Conservation (phyloP, 2,888 invertebrate species). For the Drosophila demipolita region DNA sequence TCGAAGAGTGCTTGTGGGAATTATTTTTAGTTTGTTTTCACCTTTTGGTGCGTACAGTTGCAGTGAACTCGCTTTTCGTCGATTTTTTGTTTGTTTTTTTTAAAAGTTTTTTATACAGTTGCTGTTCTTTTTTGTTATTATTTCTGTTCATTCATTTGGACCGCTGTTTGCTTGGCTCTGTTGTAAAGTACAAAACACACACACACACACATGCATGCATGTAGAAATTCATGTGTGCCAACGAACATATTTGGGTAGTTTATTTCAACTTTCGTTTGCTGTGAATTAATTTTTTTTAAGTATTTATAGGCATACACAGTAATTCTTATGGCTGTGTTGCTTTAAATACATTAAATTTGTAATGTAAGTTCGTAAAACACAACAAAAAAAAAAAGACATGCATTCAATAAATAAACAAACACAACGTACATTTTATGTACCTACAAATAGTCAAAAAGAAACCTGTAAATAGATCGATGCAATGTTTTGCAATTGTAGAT, state of each 20-base stretch:
- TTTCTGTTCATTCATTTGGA: conserved; percentile 13
- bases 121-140: conserved; percentile 11
- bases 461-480: conserved; percentile 34
- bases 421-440: neutral
- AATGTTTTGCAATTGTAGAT: conserved; percentile 32
- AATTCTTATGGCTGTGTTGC: neutral
- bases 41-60: conserved; percentile 74
- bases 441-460: conserved; percentile 1
- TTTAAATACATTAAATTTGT: conserved; percentile 13
- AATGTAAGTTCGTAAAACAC: neutral
- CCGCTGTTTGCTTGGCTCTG: conserved; percentile 12
- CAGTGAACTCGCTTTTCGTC: conserved; percentile 23
- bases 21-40: conserved; percentile 78
- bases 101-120: neutral
- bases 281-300: conserved; percentile 15
- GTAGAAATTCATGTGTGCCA: conserved; percentile 1
- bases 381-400: neutral
- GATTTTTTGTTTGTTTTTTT: conserved; percentile 5
- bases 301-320: conserved; percentile 8
- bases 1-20: conserved; percentile 59
- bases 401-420: neutral
- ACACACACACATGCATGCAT: neutral
- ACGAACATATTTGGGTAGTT: neutral
- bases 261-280: conserved; percentile 35
- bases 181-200: conserved; percentile 3